These are phyloP conservation scores for Synanthedon vespiformis DNA, from an alignment of 2,888 invertebrate genomes.

Conservation along the genomic window DNA sequence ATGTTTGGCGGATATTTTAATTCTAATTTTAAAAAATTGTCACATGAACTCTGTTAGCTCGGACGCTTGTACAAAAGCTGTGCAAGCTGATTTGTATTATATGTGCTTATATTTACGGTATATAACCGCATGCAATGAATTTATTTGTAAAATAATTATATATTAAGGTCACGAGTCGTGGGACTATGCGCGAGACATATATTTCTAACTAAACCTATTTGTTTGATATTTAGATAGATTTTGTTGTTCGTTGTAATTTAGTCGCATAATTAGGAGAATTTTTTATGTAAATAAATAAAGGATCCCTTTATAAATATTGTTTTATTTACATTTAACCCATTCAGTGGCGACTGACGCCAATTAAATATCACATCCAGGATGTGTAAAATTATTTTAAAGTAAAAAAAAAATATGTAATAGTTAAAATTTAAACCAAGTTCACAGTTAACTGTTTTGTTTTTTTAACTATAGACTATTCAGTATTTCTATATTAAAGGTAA, in stretches of 20 bases:
- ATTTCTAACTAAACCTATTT: conserved; percentile 21
- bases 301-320: conserved; percentile 51
- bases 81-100: background rate
- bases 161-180: background rate
- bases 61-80: background rate
- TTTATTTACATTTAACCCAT: conserved; percentile 14
- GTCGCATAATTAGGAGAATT: conserved; percentile 63
- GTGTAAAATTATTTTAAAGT: too few relatives aligned
- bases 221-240: conserved; percentile 57
- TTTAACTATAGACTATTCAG: too few relatives aligned
- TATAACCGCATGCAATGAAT: background rate
- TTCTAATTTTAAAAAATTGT: too few relatives aligned
- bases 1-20: too few relatives aligned
- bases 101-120: background rate
- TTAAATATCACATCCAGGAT: too few relatives aligned
- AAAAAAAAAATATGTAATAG: too few relatives aligned
- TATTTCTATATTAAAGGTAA: too few relatives aligned
- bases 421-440: too few relatives aligned
- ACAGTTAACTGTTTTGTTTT: too few relatives aligned
- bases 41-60: background rate
- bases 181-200: background rate
- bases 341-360: too few relatives aligned
- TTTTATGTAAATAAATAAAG: conserved; percentile 69
- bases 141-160: background rate
- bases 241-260: conserved; percentile 65